Evolutionary conservation across 2,797 vertebrate species (phyloP), one percentile per base, ranked within the genome.

Genomic region (Linurgus olivaceus): DNA sequence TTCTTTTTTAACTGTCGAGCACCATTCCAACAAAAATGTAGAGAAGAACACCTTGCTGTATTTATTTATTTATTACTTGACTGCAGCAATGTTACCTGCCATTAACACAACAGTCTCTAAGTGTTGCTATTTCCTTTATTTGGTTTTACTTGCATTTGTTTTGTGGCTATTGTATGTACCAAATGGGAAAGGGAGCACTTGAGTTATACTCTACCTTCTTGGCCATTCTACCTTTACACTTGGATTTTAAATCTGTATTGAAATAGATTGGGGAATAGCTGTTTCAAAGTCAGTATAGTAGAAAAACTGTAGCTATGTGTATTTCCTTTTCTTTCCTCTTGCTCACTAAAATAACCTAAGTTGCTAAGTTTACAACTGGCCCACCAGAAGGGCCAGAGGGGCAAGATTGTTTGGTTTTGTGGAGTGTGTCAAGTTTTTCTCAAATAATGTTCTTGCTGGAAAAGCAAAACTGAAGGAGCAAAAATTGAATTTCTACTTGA

Each of bases 1-100:
- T 80, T 86, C 7, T 66, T 90, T 92, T 88, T 86, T 86, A 70
- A 71, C 37, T 77, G 25, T 95, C 77, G 70, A 96, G 80, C 55
- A 90, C 45, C 58, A 83, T 76, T 95, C 84, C 59, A 91, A 84
- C 92, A 83, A 80, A 92, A 79, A 76, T 58, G 42, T 79, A 61
- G 76, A 96, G 86, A 92, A 87, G 76, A 96, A 96, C 90, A 80
- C 73, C 94, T 86, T 96, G 86, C 80, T 95, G 83, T 97, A 97
- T 97, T 97, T 98, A 98, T 98, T 98, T 98, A 97, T 98, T 98
- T 98, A 97, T 97, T 97, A 95, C 89, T 96, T 93, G 94, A 86
- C 66, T 94, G 82, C 92, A 97, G 92, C 92, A 95, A 86, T 7
- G 31, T 94, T 97, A 76, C 47, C 52, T 96, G 58, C 80, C 92